Evolutionary conservation across 2,113 vertebrate genomes (phyloP), one percentile per base, ranked within the genome.

Genomic region (Elephantulus edwardii): DNA sequence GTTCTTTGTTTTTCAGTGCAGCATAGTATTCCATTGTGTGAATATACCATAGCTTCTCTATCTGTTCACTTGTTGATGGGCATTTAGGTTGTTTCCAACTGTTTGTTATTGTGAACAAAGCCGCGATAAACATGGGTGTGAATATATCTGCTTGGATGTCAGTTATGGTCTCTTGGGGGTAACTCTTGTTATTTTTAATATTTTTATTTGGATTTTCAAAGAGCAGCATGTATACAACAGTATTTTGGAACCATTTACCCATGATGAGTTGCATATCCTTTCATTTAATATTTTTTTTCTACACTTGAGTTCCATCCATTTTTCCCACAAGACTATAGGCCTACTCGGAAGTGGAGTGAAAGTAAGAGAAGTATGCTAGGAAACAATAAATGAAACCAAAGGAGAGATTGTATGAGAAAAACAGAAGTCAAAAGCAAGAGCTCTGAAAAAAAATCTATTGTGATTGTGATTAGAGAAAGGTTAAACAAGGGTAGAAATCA

Each of bases 321-420:
- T 33, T 13, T 77, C 77, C 72, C 74, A 24, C 64, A 52, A 84
- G 78, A 60, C 62, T 72, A 28, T 77, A 44, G 24, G 19, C 35
- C 30, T 76, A 30, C 46, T 44, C 71, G 16, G 30, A 11, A 11
- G 8, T 76, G 30, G 50, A 70, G 50, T 86, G 33, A 52, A 82
- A 77, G 35, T 76, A 42, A 76, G 83, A 44, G 12, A 72, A 71
- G 52, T 60, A 50, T 19, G 28, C n/a, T 50, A 14, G 66, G 40
- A 60, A 70, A 86, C 70, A n/a, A 82, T 71, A 86, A 70, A 77
- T 86, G 54, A 93, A 91, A 66, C 26, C 68, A 46, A 87, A 40
- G 38, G 6, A 81, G 76, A 76, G 14, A 70, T 42, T 58, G 68
- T 66, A 33, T 35, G 30, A 22, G 50, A 35, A 11, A 76, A 81